Base-by-base conservation (phyloP, 2,888 invertebrate genomes). In the Torymus auratus region DNA sequence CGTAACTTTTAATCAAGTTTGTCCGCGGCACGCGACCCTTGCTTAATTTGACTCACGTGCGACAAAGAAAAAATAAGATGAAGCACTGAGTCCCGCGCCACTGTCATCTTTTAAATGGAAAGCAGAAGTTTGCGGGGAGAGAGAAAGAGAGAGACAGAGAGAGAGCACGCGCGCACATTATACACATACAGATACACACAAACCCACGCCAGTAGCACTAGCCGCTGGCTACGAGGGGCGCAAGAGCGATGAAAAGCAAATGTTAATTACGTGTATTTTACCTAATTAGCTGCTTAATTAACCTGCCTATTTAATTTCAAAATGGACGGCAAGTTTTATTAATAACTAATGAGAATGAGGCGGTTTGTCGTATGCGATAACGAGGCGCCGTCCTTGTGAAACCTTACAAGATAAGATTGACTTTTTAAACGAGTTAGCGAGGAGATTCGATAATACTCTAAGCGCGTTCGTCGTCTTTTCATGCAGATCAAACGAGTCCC, bases 281-380 rank as follows among this genome's bases (percentile, higher is more conserved):
- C 58, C 17, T 71, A 78, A 71, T 78, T 76, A 68, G 55, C 55
- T 28, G 15, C 61, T 68, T 75, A 68, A 75, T 75, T 65, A 28
- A 55, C 28, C 69, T 41, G 69, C n/a, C 20, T 70, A 62, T 64
- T 52, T 60, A 60, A 68, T 60, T n/a, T 52, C 58, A 77, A 87
- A 87, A 83, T 88, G 86, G 88, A 86, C 86, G 85, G 86, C 86
- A 52, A 60, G 41, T 67, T 61, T 67, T 75, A 71, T 78, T 65
- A 64, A 71, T 65, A 56, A 58, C 65, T 62, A 71, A 71, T 68
- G 67, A 65, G 12, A 15, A 20, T 56, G 2, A 11, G 20, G 28
- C 2, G 20, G 52, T 15, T 50, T 17, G 20, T 23, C 50, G 20
- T 50, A 50, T 67, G 60, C 52, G 55, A 15, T 12, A 28, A 20